Conservation (phyloP, 2,113 vertebrate genomes). For the Phalacrocorax pelagicus region DNA sequence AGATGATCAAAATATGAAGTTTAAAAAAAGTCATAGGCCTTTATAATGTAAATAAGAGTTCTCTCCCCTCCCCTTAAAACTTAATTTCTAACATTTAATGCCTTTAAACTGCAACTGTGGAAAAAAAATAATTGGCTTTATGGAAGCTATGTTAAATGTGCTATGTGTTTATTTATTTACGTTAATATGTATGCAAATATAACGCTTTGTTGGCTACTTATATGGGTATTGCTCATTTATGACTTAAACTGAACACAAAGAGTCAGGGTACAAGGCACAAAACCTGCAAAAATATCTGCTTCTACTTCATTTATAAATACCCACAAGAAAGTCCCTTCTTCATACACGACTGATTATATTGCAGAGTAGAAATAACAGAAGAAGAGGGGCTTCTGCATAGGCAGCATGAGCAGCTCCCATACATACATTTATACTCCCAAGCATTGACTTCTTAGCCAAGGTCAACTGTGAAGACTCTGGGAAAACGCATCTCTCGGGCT, state of each 20-base stretch:
- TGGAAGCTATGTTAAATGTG: not conserved
- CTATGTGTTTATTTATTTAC: conserved; percentile 35
- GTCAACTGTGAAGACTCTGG: not conserved
- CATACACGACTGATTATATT: not conserved
- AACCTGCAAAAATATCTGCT: not conserved
- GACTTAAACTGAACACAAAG: not conserved
- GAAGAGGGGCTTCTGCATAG: not conserved
- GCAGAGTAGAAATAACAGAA: not conserved
- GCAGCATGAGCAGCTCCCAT: not conserved
- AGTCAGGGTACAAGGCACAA: not conserved
- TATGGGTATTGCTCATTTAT: not conserved
- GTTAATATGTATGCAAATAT: conserved; percentile 62
- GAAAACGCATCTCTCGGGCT: not conserved
- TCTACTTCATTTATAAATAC: not conserved
- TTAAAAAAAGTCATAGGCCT: not conserved
- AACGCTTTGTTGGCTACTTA: conserved; percentile 3
- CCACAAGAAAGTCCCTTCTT: not conserved
- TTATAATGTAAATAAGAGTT: conserved; percentile 22
- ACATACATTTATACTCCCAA: not conserved
- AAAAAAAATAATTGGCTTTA: not conserved
- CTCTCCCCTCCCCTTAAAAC: not conserved
- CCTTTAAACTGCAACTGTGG: not conserved
- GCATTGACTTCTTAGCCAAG: not conserved
- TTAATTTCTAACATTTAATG: conserved; percentile 30
- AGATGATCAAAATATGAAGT: conserved; percentile 26